Base-by-base conservation (phyloP, 2,888 invertebrate species). In the Mactromeris polynyma region DNA sequence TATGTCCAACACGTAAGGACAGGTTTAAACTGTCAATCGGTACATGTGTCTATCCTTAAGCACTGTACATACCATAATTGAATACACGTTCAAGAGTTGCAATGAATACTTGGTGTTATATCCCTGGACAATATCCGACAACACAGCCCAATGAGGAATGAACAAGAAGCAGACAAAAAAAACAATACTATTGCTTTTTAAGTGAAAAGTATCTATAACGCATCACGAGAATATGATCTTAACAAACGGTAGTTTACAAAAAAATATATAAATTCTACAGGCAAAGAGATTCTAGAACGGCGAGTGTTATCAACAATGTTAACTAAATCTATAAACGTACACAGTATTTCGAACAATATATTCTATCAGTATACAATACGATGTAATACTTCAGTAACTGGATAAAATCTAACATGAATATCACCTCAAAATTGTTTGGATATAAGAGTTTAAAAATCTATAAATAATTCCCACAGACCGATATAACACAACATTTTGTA, bases 241-340 rank as follows among this genome's bases (percentile, higher is more conserved):
- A 9, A n/a, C n/a, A 64, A 46, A 64, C 26, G 58, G 58, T 64
- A 64, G 26, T 64, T 64, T n/a, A 64, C n/a, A 64, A 64, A 58
- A 51, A 64, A 64, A 64, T n/a, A 64, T 64, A 64, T 26, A 64
- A n/a, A 64, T 64, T 26, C 58, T 64, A 64, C 58, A 64, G 58
- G 58, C 58, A 64, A n/a, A n/a, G 58, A 64, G 58, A 64, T 64
- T 64, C 58, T 64, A 64, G 0, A 26, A 64, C 58, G 26, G 26
- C 58, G 26, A 64, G 26, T 64, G 58, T 26, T 64, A 64, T 26
- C 26, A 64, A 64, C 58, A 64, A 26, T 21, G 21, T 64, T 64
- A n/a, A 64, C 58, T 64, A 64, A 64, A 64, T 26, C 58, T 64
- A 64, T 26, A 64, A 26, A 26, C 58, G 26, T 64, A 64, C 58